A percentile compares a stretch with the other conserved stretches of the same genome.
Conservation (phyloP, 2,113 vertebrate species). For the Progne subis region DNA sequence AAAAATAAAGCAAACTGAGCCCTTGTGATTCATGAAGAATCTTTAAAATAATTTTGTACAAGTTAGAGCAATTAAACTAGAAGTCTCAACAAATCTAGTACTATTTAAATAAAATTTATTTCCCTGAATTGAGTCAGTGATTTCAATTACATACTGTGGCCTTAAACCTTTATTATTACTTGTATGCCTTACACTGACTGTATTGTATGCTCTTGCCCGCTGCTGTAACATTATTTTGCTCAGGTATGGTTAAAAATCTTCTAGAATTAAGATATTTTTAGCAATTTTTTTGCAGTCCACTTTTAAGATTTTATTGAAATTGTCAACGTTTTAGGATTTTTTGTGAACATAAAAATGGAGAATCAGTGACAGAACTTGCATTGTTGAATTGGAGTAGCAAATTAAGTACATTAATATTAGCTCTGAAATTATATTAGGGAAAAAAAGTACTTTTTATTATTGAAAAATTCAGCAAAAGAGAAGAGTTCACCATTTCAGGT, state of each 20-base stretch:
- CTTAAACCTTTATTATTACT: neutral
- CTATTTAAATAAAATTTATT: neutral
- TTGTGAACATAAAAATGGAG: neutral
- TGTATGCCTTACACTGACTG: neutral
- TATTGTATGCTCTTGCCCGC: neutral
- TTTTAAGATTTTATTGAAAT: neutral
- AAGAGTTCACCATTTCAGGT: neutral
- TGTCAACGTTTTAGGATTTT: neutral
- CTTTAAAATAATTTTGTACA: neutral
- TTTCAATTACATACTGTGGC: neutral
- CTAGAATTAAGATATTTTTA: neutral
- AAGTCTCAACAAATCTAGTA: neutral
- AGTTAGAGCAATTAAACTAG: neutral
- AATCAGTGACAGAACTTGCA: neutral
- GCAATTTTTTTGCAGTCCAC: neutral
- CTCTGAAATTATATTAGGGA: neutral
- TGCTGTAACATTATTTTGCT: neutral
- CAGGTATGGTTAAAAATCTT: neutral
- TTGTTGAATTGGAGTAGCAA: neutral
- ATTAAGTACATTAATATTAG: neutral
- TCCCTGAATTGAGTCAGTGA: neutral
- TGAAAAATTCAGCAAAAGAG: neutral
- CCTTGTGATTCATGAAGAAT: neutral
- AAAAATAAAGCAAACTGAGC: accelerated
- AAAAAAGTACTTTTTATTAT: neutral